Conservation (phyloP, 2,888 invertebrate genomes). For the Ecdyonurus torrentis region DNA sequence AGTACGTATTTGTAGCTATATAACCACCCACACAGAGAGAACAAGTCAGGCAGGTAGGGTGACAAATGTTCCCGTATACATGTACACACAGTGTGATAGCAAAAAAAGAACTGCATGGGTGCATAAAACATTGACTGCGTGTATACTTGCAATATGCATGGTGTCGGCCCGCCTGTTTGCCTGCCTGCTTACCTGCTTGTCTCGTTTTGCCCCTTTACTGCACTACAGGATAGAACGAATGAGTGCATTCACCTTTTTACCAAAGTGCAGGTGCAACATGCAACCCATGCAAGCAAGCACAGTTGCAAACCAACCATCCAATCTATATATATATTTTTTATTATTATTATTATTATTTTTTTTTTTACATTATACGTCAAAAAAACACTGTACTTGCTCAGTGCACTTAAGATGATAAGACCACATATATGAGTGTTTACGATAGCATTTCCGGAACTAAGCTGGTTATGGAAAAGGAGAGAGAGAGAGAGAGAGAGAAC, state of each 20-base stretch:
- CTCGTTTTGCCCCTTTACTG: background rate
- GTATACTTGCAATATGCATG: too few relatives aligned
- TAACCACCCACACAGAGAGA: too few relatives aligned
- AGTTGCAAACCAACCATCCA: background rate
- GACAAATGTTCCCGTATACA: background rate
- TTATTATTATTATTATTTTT: too few relatives aligned
- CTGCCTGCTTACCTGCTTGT: too few relatives aligned
- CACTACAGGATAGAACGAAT: background rate
- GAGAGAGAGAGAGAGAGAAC: background rate
- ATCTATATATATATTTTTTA: too few relatives aligned
- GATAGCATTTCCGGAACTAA: background rate
- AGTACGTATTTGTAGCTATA: too few relatives aligned
- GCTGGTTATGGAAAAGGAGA: background rate
- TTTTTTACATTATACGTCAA: background rate
- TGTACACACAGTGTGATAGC: too few relatives aligned
- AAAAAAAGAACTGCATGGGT: background rate
- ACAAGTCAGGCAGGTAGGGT: too few relatives aligned
- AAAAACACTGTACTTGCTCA: background rate
- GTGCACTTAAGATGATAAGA: background rate
- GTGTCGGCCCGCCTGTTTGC: too few relatives aligned
- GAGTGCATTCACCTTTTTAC: background rate
- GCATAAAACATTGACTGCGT: background rate
- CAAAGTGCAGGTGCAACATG: background rate
- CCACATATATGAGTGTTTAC: background rate
- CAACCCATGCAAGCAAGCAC: background rate